Evolutionary conservation across 2,113 vertebrate species (phyloP).

Genomic region (Osmerus eperlanus): DNA sequence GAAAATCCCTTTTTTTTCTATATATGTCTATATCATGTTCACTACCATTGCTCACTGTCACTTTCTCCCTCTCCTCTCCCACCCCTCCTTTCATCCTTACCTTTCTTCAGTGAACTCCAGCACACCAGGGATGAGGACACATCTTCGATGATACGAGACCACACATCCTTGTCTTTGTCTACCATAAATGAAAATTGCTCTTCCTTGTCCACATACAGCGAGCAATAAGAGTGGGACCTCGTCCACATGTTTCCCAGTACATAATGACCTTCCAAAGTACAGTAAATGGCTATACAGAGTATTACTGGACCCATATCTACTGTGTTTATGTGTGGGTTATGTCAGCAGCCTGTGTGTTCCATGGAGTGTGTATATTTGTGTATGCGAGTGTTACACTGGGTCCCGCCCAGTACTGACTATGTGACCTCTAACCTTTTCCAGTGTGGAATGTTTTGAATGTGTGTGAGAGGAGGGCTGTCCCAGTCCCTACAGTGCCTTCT

Average conservation of each 20-base stretch:
- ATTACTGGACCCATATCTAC: slow-evolving; percentile 12
- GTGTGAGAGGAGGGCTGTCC: slow-evolving; percentile 48
- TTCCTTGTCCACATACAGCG: background rate
- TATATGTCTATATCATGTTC: background rate
- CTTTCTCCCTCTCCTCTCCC: background rate
- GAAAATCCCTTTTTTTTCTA: background rate
- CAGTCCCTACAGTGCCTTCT: slow-evolving; percentile 18
- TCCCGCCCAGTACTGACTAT: slow-evolving; percentile 37
- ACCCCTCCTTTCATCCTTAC: slow-evolving; percentile 9
- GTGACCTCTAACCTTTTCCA: slow-evolving; percentile 60
- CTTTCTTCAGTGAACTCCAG: slow-evolving; percentile 71
- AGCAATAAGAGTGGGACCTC: slow-evolving; percentile 1
- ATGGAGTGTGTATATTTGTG: slow-evolving; percentile 7
- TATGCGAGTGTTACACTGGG: slow-evolving; percentile 24
- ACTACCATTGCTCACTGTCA: background rate
- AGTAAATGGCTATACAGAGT: slow-evolving; percentile 12
- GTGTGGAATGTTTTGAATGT: slow-evolving; percentile 64
- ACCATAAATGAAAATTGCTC: no score
- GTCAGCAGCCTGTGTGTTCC: slow-evolving; percentile 1
- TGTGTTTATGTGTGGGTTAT: slow-evolving; percentile 7
- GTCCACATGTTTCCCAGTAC: background rate
- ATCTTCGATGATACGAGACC: slow-evolving; percentile 65
- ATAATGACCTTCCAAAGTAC: background rate
- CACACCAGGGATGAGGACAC: slow-evolving; percentile 77
- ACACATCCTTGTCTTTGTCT: background rate